A percentile compares a stretch with the other conserved stretches of the same genome.
These are phyloP conservation scores for Anthopleura sola DNA, from an alignment of 64 coral and sea anemone genomes.

Conservation along the genomic window DNA sequence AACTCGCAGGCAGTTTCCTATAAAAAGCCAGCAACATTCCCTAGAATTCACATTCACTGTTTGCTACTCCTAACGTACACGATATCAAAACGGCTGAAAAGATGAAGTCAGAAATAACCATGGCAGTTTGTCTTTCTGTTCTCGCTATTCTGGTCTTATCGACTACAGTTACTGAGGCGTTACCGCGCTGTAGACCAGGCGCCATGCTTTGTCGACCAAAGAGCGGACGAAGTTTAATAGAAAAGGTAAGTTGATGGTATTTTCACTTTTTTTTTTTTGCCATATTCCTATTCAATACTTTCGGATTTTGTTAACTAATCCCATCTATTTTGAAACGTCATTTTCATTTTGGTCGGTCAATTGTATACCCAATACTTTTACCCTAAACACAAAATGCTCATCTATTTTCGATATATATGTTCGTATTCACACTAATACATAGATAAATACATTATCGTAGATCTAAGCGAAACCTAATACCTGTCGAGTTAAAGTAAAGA, in stretches of 20 bases:
- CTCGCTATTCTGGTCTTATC: background rate
- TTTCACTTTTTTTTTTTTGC: background rate
- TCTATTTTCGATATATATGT: background rate
- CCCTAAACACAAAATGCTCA: too few relatives aligned
- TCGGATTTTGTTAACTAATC: background rate
- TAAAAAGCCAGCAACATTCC: background rate
- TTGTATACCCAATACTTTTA: too few relatives aligned
- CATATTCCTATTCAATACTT: background rate
- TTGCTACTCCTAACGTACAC: background rate
- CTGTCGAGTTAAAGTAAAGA: too few relatives aligned
- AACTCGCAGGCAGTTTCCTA: background rate
- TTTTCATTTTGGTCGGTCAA: too few relatives aligned
- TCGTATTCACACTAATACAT: too few relatives aligned
- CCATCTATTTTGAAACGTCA: background rate
- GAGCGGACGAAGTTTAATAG: background rate
- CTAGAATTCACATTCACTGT: background rate
- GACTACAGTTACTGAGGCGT: background rate
- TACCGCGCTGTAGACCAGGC: background rate
- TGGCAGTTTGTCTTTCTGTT: background rate
- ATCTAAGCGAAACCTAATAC: too few relatives aligned
- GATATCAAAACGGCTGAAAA: background rate
- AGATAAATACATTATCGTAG: too few relatives aligned
- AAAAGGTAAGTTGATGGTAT: background rate
- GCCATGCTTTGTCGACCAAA: background rate
- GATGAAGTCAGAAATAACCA: background rate